A percentile compares a stretch with the other conserved stretches of the same genome.
Evolutionary conservation across 2,888 invertebrate species (phyloP).

Genomic region (Caenorhabditis zanzibari): DNA sequence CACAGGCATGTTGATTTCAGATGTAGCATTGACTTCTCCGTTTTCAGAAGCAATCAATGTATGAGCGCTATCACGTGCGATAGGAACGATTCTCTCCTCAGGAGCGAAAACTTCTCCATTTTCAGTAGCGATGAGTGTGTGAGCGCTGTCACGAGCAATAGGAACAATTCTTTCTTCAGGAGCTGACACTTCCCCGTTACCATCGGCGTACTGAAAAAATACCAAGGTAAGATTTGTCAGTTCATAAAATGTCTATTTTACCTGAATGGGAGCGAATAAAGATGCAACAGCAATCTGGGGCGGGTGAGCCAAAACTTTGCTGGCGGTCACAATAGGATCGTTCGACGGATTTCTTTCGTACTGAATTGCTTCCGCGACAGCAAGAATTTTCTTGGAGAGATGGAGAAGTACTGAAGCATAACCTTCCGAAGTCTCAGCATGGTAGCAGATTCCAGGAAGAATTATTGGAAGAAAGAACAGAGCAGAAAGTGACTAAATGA

Average conservation of each 20-base stretch:
- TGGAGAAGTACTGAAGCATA: conserved; percentile 27
- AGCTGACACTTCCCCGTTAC: conserved; percentile 26
- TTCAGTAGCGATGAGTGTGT: not conserved
- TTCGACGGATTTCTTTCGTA: conserved; percentile 28
- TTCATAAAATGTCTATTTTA: not conserved
- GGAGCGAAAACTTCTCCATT: conserved; percentile 46
- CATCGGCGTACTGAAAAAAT: conserved; percentile 14
- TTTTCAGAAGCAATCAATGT: conserved; percentile 3
- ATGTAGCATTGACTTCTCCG: conserved; percentile 3
- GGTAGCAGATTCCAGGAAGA: conserved; percentile 25
- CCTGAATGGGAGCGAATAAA: conserved; percentile 10
- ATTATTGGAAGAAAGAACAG: conserved; percentile 24
- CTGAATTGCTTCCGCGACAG: conserved; percentile 23
- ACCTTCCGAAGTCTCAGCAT: conserved; percentile 4
- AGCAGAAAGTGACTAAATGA: not conserved
- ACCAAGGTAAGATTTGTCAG: not conserved
- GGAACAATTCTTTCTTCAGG: conserved; percentile 10
- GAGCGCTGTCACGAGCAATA: conserved; percentile 24
- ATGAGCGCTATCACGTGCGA: conserved; percentile 30
- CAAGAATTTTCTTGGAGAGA: conserved; percentile 37
- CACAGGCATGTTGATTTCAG: conserved; percentile 5
- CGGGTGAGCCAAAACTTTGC: conserved; percentile 12
- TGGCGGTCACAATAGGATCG: conserved; percentile 31
- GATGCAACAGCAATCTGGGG: conserved; percentile 14
- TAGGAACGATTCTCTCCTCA: not conserved